Conservation (phyloP, 2,113 vertebrate genomes). For the Pteropus alecto region DNA sequence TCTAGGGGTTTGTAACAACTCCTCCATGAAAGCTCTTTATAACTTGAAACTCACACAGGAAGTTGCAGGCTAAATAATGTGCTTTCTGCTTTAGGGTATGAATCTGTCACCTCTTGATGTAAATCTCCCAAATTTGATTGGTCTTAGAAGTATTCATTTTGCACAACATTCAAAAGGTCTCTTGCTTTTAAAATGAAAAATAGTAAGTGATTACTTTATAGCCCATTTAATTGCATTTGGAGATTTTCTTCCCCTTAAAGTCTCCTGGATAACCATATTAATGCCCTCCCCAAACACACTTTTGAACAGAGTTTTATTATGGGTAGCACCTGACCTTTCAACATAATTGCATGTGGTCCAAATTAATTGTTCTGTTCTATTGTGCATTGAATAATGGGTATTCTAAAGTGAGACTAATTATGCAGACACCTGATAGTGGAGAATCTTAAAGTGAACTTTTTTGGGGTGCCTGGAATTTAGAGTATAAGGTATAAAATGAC, state of each 20-base stretch:
- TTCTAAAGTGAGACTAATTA: slow-evolving; percentile 68
- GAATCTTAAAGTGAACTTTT: slow-evolving; percentile 45
- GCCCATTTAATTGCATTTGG: slow-evolving; percentile 61
- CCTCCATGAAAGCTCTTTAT: slow-evolving; percentile 46
- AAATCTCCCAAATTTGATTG: slow-evolving; percentile 56
- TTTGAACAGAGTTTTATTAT: slow-evolving; percentile 52
- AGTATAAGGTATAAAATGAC: slow-evolving; percentile 54
- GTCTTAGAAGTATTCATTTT: slow-evolving; percentile 61
- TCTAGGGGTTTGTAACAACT: slow-evolving; percentile 53
- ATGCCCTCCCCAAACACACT: slow-evolving; percentile 33
- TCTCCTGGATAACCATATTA: slow-evolving; percentile 39
- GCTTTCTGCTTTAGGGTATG: background rate
- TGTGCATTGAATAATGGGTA: slow-evolving; percentile 53
- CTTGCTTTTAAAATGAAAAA: slow-evolving; percentile 65
- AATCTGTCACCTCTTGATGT: slow-evolving; percentile 46
- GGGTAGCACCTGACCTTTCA: slow-evolving; percentile 74
- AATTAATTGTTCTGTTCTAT: slow-evolving; percentile 68
- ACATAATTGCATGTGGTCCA: slow-evolving; percentile 55
- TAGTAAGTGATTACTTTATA: slow-evolving; percentile 56
- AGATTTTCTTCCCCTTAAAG: slow-evolving; percentile 53
- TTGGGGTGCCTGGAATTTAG: slow-evolving; percentile 44
- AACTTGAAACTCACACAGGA: slow-evolving; percentile 57
- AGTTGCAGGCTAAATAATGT: slow-evolving; percentile 20
- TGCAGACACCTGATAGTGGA: slow-evolving; percentile 43
- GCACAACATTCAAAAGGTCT: slow-evolving; percentile 47